Conservation (phyloP, 2,113 vertebrate species). For the Gallinago jamesoni region DNA sequence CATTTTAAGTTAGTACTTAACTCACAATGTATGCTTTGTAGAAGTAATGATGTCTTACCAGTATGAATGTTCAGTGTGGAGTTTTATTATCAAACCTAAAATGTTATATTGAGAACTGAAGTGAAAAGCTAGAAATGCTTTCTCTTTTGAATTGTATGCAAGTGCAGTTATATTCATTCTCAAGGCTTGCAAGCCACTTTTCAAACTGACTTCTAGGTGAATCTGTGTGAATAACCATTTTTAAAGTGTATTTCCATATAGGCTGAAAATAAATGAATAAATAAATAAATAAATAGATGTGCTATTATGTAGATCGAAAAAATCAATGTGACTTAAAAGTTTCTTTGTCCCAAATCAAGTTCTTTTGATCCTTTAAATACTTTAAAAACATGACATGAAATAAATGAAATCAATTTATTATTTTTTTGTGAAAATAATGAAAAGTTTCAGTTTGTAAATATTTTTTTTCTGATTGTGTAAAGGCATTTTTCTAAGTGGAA, state of each 20-base stretch:
- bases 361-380: not conserved
- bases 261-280: not conserved
- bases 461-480: not conserved
- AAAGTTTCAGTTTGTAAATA: not conserved
- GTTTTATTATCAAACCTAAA: not conserved
- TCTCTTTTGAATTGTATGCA: not conserved
- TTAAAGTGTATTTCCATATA: not conserved
- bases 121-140: not conserved
- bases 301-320: not conserved
- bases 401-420: not conserved
- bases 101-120: not conserved
- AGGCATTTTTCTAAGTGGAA: not conserved
- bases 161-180: not conserved
- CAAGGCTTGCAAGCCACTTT: not conserved
- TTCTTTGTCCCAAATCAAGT: not conserved
- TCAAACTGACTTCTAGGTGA: not conserved
- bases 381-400: not conserved
- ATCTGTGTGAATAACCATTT: not conserved
- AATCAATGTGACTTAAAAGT: not conserved
- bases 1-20: not conserved
- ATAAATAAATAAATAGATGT: not conserved
- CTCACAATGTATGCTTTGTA: not conserved
- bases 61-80: not conserved
- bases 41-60: not conserved
- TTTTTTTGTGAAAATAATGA: not conserved